Base-by-base conservation (phyloP, 2,797 vertebrate species). In the Microchirus variegatus region DNA sequence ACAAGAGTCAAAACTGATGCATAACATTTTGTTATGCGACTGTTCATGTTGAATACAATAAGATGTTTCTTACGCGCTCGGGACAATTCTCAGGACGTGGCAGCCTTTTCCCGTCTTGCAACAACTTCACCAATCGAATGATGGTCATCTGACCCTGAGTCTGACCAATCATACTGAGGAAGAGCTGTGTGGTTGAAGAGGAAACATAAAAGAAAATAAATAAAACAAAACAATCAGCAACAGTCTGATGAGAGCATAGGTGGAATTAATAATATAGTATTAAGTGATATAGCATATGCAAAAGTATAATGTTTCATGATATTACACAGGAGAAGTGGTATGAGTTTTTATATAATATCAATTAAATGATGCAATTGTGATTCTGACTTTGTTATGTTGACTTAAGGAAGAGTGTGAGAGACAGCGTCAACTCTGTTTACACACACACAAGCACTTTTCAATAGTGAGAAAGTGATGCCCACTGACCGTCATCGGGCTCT, bases 71-170 rank as follows among this genome's bases (percentile, higher is more conserved):
- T 90, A 98, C 96, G 86, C 87, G 81, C 61, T 95, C 94, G 0
- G 95, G 92, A 70, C 96, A 98, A 73, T 42, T 74, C 0, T 93
- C 90, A 0, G 97, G 97, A 16, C 93, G 89, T 0, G 96, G 95
- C 87, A 99, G 66, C n/a, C 97, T 92, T 40, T 83, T 93, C 9
- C 95, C 95, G 0, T 96, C 95, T 42, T 94, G 90, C 77, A 99
- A 61, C 53, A 93, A 85, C 0, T 91, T 89, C 64, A 99, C 94
- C 63, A 99, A 83, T 68, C 95, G 91, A 0, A 96, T 94, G 35
- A 99, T 94, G 0, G 96, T 98, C 97, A 98, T 98, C 92, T 97
- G 96, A 18, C 98, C 98, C 0, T 98, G 96, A 3, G 92, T 94
- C 41, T 80, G 89, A 44, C 96, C 97, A 4, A 98, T 97, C 93